Base-by-base conservation (phyloP, 2,888 invertebrate genomes). In the Listrodromus nycthemerus region DNA sequence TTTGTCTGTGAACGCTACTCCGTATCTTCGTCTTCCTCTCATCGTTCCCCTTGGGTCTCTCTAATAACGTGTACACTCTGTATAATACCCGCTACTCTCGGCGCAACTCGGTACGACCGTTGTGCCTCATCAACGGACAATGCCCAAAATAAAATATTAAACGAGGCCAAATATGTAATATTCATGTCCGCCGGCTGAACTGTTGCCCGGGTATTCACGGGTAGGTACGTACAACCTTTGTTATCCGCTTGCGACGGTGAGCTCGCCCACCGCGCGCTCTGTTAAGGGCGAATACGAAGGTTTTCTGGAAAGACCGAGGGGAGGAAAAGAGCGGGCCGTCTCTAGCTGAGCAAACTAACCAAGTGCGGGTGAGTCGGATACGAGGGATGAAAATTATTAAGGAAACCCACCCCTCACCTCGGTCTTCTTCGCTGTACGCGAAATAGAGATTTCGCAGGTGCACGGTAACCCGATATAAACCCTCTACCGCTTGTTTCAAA, bases 101-200 rank as follows among this genome's bases (percentile, higher is more conserved):
- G 67, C 33, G 45, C 27, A 77, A 80, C 79, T 76, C 77, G 74
- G 78, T 69, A 69, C 84, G 77, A 83, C 85, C 83, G 86, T 88
- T 87, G 86, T 86, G 83, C 85, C 90, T 89, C 89, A 90, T 89
- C 89, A 89, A 87, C 87, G 87, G 81, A 90, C 90, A 90, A 90
- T 90, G 89, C 83, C 82, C 61, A 74, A 86, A 84, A 85, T 90
- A 87, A 90, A 90, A 88, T 90, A 89, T 90, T 90, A 90, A 90
- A 86, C 80, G 84, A 80, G 88, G 86, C 87, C 86, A 86, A 88
- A 86, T 86, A 88, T 90, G 86, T 87, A 90, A 90, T 90, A 90
- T 90, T 89, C 89, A 90, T 89, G 75, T 75, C 52, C 79, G 52
- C 76, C 66, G 79, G 86, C 81, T 58, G 81, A 79, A 77, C 80